Base-by-base conservation (phyloP, 2,888 invertebrate species). In the Leptopilina syphax region DNA sequence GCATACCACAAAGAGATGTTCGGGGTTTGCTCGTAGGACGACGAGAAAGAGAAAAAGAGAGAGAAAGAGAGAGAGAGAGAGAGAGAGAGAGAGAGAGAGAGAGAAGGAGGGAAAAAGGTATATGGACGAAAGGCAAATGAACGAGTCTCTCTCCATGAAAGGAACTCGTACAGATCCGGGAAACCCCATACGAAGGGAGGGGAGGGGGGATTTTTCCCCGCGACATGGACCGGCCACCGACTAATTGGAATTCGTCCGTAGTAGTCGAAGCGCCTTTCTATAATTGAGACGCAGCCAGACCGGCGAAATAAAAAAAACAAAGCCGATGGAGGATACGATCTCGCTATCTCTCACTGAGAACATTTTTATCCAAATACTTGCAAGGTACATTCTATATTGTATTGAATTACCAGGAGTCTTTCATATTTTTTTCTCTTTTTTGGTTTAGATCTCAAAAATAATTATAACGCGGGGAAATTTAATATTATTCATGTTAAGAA, bases 101-200 rank as follows among this genome's bases (percentile, higher is more conserved):
- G 50, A 24, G 70, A 68, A 68, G 41, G 63, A 82, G 83, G 81
- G 83, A 83, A 82, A 83, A 81, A 70, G 84, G 87, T 87, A 87
- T 50, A 50, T 85, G 88, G 87, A 90, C 89, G 89, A 90, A 91
- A 91, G 89, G 91, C 90, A 90, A 91, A 92, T 91, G 91, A 92
- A 91, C 90, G 90, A 90, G 87, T 88, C 88, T 83, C 85, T 68
- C 50, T 86, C 88, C 90, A 89, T 91, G 91, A 91, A 92, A 91
- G 91, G 91, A 91, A 91, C 91, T 92, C 91, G 90, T 91, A 91
- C 91, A 91, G 91, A 91, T 91, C 90, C 90, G 90, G 90, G 91
- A 91, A 91, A 91, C 90, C 91, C 90, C 91, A 91, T 90, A 90
- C 88, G 88, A 85, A 86, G 85, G 84, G 34, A 34, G 34, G 34